These are phyloP conservation scores for Ispidina picta DNA, from an alignment of 2,797 vertebrate species.

Conservation along the genomic window DNA sequence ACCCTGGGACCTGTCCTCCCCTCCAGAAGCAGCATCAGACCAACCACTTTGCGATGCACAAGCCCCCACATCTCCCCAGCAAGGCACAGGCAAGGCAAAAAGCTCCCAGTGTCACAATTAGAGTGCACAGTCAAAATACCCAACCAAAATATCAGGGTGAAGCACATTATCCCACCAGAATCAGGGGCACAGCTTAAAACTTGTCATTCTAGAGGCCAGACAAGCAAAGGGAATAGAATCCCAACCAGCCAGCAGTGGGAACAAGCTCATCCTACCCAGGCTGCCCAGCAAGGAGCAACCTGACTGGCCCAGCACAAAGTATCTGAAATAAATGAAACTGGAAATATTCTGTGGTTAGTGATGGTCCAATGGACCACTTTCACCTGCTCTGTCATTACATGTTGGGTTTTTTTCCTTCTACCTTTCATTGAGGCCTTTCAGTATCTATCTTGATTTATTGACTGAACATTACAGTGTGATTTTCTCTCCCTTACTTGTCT, in stretches of 20 bases:
- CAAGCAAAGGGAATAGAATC: background rate
- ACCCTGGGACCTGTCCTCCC: no score
- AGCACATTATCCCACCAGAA: background rate
- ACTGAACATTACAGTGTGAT: conserved; percentile 39
- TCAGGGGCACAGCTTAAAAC: background rate
- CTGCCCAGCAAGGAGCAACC: background rate
- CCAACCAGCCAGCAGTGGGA: background rate
- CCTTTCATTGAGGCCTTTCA: conserved; percentile 10
- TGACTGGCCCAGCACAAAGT: background rate
- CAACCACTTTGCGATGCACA: accelerated
- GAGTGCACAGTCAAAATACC: background rate
- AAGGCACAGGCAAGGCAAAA: background rate
- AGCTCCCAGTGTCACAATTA: background rate
- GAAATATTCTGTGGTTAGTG: background rate
- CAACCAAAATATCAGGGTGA: background rate
- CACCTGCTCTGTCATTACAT: background rate
- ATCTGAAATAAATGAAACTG: background rate
- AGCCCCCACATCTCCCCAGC: background rate
- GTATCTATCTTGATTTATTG: conserved; percentile 23
- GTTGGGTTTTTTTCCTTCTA: background rate
- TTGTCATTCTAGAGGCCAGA: background rate
- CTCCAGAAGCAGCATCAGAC: background rate
- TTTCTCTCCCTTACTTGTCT: conserved; percentile 18
- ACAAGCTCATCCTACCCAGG: background rate
- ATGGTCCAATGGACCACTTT: background rate